Evolutionary conservation across 1,140 invertebrate species (phyloP), one percentile per base, ranked within the genome.

Genomic region (Eriosoma lanigerum): DNA sequence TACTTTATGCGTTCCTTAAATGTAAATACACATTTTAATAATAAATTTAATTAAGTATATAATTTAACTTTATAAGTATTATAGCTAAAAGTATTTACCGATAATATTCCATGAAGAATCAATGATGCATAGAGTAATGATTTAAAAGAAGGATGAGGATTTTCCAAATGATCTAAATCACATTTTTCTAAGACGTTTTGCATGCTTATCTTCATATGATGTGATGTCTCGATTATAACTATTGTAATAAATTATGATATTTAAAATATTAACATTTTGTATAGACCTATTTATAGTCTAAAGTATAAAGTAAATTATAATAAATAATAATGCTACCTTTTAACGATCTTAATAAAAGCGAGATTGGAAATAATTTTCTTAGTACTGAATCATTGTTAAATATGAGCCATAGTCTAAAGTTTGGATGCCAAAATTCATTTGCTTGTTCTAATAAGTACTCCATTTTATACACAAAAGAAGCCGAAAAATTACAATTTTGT

Each of bases 211-310:
- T 96, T 96, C 54, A 97, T 85, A 0, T 94, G 94, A 85, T 94
- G 96, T 1, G 94, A 94, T 5, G 94, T 93, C 86, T 96, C 94
- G 1, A 91, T 95, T 1, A 96, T 94, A 85, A 96, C 93, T 94
- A 24, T 21, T 21, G 17, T 26, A 15, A 44, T 58, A 24, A 9
- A 24, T 12, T 62, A 32, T 3, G 32, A 62, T n/a, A 0, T 32
- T 29, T 62, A 32, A 38, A 29, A 3, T 62, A 32, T 62, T 62
- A 17, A 32, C 19, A 24, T 60, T 19, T 8, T 29, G 29, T 32
- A 32, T 26, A 29, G 3, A 1, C 8, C 3, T 38, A 38, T 38
- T 38, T 44, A n/a, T n/a, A n/a, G n/a, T n/a, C n/a, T n/a, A n/a
- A n/a, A n/a, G n/a, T n/a, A n/a, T n/a, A n/a, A n/a, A n/a, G n/a